Percentiles rank a stretch among this genome's conserved stretches.
Evolutionary conservation across 2,797 vertebrate genomes (phyloP).

Genomic region (Saxicola maurus): DNA sequence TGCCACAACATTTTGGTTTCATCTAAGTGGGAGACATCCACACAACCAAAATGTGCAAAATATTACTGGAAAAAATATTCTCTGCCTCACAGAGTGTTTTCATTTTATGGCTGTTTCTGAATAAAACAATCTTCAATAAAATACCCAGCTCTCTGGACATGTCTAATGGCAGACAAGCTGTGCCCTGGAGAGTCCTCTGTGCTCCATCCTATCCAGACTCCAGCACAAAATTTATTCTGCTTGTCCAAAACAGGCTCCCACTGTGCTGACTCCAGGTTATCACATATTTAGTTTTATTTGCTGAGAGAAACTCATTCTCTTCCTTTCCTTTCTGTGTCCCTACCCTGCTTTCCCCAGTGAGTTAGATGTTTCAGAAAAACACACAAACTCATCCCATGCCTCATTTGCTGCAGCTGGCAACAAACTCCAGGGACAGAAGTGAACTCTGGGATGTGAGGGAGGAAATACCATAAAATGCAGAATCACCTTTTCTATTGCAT

Average conservation of each 20-base stretch:
- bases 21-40: not conserved
- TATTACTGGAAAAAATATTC: not conserved
- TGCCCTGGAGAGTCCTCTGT: not conserved
- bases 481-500: not conserved
- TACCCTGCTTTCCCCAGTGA: not conserved
- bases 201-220: not conserved
- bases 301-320: not conserved
- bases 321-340: not conserved
- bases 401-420: slow-evolving; percentile 32
- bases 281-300: not conserved
- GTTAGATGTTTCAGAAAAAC: not conserved
- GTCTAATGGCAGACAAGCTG: not conserved
- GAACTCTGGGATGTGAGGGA: not conserved
- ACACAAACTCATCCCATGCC: slow-evolving; percentile 12
- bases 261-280: not conserved
- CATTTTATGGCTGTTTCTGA: not conserved
- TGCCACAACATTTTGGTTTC: not conserved
- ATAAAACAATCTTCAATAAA: not conserved
- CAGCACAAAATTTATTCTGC: not conserved
- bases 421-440: not conserved
- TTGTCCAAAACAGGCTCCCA: not conserved
- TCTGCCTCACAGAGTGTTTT: not conserved
- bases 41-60: not conserved
- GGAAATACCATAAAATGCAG: not conserved
- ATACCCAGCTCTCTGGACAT: not conserved